A percentile compares a stretch with the other conserved stretches of the same genome.
These are phyloP conservation scores for Stylophora pistillata DNA, from an alignment of 64 coral and sea anemone species.

Conservation along the genomic window DNA sequence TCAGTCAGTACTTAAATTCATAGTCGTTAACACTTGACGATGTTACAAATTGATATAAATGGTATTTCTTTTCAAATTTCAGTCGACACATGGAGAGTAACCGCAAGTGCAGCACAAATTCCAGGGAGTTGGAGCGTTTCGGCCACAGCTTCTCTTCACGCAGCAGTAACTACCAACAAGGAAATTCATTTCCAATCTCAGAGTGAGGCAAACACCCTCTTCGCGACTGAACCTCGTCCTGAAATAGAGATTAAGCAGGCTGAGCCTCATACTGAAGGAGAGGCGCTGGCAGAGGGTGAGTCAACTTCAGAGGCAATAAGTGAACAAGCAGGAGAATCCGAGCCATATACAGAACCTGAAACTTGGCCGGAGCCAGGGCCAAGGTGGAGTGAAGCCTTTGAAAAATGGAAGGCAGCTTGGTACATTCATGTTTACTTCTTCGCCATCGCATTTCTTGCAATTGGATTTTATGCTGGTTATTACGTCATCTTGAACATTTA, in stretches of 20 bases:
- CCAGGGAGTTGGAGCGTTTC: neutral
- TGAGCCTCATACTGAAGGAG: neutral
- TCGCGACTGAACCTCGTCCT: neutral
- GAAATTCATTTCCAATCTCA: neutral
- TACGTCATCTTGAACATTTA: constrained; percentile 82
- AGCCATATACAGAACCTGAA: constrained; percentile 65
- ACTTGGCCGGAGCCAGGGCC: constrained; percentile 96
- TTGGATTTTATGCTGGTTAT: constrained; percentile 82
- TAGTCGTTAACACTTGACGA: too few species aligned
- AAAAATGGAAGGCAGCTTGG: constrained; percentile 83
- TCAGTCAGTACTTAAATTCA: too few species aligned
- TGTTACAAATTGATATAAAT: too few species aligned
- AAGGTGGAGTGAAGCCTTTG: constrained; percentile 77
- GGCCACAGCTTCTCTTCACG: neutral
- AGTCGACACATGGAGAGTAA: neutral
- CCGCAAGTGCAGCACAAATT: neutral
- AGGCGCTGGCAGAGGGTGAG: constrained; percentile 15
- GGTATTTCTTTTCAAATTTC: neutral
- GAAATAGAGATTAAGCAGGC: neutral
- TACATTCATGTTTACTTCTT: constrained; percentile 79
- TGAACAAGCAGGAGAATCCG: constrained; percentile 27
- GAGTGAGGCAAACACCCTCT: neutral
- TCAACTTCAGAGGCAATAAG: neutral
- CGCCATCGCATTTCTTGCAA: constrained; percentile 52
- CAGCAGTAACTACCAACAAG: neutral